phyloP scores from a whole-genome alignment of 2,888 invertebrate genomes.

The Stenoptilia bipunctidactyla region DNA sequence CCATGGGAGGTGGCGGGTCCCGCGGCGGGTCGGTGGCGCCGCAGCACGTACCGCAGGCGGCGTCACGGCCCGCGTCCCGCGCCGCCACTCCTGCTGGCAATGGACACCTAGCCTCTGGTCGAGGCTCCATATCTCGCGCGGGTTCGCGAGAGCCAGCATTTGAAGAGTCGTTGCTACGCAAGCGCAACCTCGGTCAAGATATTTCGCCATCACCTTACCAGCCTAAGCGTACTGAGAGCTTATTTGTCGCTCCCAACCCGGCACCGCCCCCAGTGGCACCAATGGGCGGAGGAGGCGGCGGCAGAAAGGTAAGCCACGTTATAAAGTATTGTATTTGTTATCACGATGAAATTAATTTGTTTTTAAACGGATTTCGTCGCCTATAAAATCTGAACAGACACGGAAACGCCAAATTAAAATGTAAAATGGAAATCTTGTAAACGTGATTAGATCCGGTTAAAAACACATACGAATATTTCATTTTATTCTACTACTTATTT shows the following conservation, averaged over 20 bases:
- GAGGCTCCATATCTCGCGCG: conserved; percentile 67
- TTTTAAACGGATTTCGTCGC: too few species aligned
- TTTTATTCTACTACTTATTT: too few species aligned
- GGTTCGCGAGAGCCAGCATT: conserved; percentile 73
- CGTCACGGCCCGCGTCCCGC: conserved; percentile 72
- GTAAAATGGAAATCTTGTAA: too few species aligned
- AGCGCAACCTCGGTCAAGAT: conserved; percentile 87
- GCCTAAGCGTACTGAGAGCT: conserved; percentile 92
- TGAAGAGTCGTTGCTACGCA: conserved; percentile 85
- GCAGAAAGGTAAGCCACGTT: conserved; percentile 46
- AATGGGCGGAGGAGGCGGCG: conserved; percentile 42
- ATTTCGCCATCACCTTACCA: conserved; percentile 89
- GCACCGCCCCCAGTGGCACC: conserved; percentile 56
- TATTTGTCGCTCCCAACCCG: conserved; percentile 75
- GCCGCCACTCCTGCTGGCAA: conserved; percentile 73
- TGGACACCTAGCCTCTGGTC: conserved; percentile 75
- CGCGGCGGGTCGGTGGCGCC: conserved; percentile 83
- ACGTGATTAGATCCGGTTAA: too few species aligned
- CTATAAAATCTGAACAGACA: too few species aligned
- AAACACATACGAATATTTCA: too few species aligned
- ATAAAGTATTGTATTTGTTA: too few species aligned
- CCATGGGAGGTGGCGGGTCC: conserved; percentile 35
- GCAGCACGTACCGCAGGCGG: conserved; percentile 75
- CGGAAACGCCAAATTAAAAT: too few species aligned
- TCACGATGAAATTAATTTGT: too few species aligned